Percentiles rank a stretch among this genome's conserved stretches.
phyloP scores from a whole-genome alignment of 1,140 invertebrate genomes.

The Portunus trituberculatus region DNA sequence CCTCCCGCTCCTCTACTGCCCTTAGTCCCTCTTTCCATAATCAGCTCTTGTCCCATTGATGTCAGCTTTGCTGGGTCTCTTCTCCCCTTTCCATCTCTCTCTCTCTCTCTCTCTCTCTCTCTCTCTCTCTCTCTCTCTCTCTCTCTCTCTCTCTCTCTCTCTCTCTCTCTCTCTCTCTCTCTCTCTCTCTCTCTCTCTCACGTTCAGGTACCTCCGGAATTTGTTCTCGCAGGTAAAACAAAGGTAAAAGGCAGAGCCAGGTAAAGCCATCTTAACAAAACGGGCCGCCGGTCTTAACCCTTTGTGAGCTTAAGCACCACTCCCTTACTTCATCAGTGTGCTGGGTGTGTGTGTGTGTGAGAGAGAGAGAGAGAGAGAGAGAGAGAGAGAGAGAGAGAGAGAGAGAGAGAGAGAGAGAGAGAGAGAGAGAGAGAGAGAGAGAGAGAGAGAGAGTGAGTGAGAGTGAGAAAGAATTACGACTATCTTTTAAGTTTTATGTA shows the following conservation, averaged over 20 bases:
- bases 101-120: neutral
- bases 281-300: neutral
- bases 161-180: neutral
- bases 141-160: constrained; percentile 20
- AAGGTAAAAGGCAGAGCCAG: neutral
- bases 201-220: neutral
- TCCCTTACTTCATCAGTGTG: neutral
- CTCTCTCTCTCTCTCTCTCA: neutral
- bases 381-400: neutral
- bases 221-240: constrained; percentile 5
- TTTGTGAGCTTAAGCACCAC: constrained; percentile 8
- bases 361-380: constrained; percentile 18
- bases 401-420: constrained; percentile 20
- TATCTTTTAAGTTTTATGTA: too few relatives aligned
- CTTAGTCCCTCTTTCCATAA: neutral
- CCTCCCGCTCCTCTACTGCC: neutral
- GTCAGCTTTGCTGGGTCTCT: neutral
- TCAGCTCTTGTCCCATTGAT: constrained; percentile 12
- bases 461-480: neutral
- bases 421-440: constrained; percentile 10
- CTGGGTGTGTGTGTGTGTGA: neutral
- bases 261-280: constrained; percentile 22
- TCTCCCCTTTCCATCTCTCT: neutral
- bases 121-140: constrained; percentile 12
- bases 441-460: constrained; percentile 18